These are phyloP conservation scores for Myxocyprinus asiaticus DNA, from an alignment of 2,113 vertebrate genomes.

Conservation along the genomic window DNA sequence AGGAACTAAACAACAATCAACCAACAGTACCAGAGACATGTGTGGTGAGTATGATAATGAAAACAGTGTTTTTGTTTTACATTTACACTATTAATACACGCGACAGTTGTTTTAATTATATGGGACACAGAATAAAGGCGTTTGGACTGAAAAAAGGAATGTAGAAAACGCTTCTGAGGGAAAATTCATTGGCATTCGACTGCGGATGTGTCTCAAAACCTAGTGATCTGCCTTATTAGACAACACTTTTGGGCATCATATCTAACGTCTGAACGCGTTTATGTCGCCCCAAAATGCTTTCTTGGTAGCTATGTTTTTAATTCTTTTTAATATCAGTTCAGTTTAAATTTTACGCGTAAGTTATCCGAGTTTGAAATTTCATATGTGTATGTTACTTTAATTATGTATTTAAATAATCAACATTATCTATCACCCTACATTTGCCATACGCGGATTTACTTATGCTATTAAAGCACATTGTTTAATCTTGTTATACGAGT, in stretches of 20 bases:
- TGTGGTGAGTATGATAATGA: slow-evolving; percentile 73
- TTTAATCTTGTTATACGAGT: not conserved
- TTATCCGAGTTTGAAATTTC: no score
- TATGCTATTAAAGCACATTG: not conserved
- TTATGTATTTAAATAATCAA: not conserved
- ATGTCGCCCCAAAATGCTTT: not conserved
- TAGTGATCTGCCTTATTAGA: not conserved
- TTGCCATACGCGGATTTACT: not conserved
- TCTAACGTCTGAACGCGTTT: not conserved
- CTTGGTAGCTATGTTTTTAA: not conserved
- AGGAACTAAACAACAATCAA: slow-evolving; percentile 53
- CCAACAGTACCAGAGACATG: slow-evolving; percentile 66
- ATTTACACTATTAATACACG: not conserved
- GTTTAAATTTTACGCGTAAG: not conserved
- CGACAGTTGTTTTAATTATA: not conserved
- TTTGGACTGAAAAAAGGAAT: not conserved
- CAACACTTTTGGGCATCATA: not conserved
- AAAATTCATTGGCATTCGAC: slow-evolving; percentile 12
- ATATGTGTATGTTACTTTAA: not conserved
- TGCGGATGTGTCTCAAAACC: not conserved
- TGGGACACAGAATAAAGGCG: not conserved
- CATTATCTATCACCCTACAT: no score
- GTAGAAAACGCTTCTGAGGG: not conserved
- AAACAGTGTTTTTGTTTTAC: not conserved
- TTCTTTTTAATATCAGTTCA: not conserved